Base-by-base conservation (phyloP, 2,888 invertebrate genomes). In the Macrosiphum euphorbiae region DNA sequence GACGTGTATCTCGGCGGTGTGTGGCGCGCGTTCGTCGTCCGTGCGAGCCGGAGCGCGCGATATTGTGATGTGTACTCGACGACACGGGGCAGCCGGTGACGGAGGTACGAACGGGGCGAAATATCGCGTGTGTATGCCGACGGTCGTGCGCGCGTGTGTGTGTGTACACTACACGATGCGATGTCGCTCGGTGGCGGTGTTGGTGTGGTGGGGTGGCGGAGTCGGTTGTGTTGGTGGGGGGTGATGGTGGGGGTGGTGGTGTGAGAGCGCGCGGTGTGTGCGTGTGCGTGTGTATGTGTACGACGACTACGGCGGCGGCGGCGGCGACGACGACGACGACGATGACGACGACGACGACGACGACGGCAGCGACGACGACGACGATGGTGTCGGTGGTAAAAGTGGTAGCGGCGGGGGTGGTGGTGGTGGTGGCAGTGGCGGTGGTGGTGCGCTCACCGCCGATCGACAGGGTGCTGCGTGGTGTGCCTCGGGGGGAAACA, bases 401-500 rank as follows among this genome's bases (percentile, higher is more conserved):
- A 41, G 5, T 35, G 41, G 24, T 58, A 44, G 58, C 41, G 52
- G 11, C 28, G 84, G 3, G 47, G 52, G 13, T 58, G 89, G 35
- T 89, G 58, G 35, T 13, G 93, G 28, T 41, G 84, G 35, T 58
- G 84, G 24, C 35, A 35, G 44, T 41, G 78, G 16, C 35, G 92
- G 44, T 84, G 92, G 78, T 84, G 87, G 92, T 55, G 88, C 47
- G 89, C 84, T 89, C 89, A 92, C 92, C 92, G 93, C 89, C 93
- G 90, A 47, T 58, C 78, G 93, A 86, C 85, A 84, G 93, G 94
- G 94, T 94, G 94, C 86, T 78, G 41, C 52, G 50, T 26, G 55
- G 86, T 84, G 90, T 67, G 94, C 86, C 85, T 61, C 90, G 94
- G 90, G 85, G 94, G 90, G 94, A 94, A 94, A 94, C 94, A 90